Evolutionary conservation across 2,888 invertebrate genomes (phyloP), one percentile per base, ranked within the genome.

Genomic region (Thera obeliscata): DNA sequence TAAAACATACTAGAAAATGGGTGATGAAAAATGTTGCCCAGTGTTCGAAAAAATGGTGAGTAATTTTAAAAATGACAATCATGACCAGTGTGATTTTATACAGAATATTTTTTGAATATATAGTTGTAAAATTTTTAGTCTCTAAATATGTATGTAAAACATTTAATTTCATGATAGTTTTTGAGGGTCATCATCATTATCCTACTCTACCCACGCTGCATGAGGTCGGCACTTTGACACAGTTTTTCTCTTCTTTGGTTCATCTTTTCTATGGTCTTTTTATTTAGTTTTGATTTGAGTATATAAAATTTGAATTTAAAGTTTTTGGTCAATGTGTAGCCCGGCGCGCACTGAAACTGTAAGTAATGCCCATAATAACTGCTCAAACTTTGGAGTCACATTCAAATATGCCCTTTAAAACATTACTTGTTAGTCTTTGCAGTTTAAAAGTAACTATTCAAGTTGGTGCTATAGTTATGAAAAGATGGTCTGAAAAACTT

Each of bases 1-100:
- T 64, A 68, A 68, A 57, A 66, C 59, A 41, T 61, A 56, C 43
- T 50, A 33, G 46, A 66, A 64, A 67, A 74, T 74, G 74, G 74
- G 74, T 61, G 74, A 56, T 22, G 64, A 67, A 64, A 67, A 61
- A 74, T 74, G 74, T 64, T 74, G 61, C 66, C 72, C 69, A 36
- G n/a, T 50, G 35, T 50, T 74, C 43, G 60, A 36, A 68, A 66
- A 64, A n/a, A 52, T 72, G 68, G 72, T 72, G 52, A 71, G 70
- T 64, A 49, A 9, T 0, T 38, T 35, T 35, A 0, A 12, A 57
- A 52, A 56, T 54, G 54, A 50, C 63, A 33, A 8, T n/a, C 61
- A 56, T 50, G 56, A 12, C 65, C 65, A 12, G 61, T 22, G 9
- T 35, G 59, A 59, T 55, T 60, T 55, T 22, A n/a, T 43, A 9